phyloP scores from a whole-genome alignment of 1,140 invertebrate species.

The Carcinoscorpius rotundicauda region DNA sequence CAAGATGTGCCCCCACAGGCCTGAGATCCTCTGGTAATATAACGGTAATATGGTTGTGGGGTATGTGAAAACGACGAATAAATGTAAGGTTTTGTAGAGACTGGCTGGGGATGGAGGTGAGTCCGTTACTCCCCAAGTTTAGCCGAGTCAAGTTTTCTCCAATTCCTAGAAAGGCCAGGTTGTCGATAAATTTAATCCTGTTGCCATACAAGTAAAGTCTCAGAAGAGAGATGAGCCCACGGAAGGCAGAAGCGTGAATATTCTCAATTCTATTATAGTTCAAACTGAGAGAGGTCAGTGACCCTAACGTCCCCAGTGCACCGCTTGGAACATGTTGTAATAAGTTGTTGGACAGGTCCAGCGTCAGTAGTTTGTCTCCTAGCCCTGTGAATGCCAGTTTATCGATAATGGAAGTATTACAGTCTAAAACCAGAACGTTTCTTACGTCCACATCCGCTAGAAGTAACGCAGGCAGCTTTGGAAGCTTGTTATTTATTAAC shows the following conservation, averaged over 20 bases:
- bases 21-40: conserved; percentile 2
- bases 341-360: conserved; percentile 26
- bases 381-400: conserved; percentile 18
- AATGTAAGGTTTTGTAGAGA: conserved; percentile 17
- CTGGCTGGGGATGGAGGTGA: conserved; percentile 19
- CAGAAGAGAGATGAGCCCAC: conserved; percentile 22
- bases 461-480: conserved; percentile 66
- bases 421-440: conserved; percentile 74
- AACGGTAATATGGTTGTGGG: conserved; percentile 22
- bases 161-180: conserved; percentile 21
- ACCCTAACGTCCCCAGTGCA: conserved; percentile 18
- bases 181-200: conserved; percentile 22
- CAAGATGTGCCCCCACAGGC: conserved; percentile 8
- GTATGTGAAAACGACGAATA: conserved; percentile 22
- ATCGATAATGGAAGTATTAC: conserved; percentile 21
- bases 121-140: conserved; percentile 25
- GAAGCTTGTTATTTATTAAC: conserved; percentile 63
- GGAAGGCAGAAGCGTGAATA: conserved; percentile 22
- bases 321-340: conserved; percentile 22
- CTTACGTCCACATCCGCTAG: conserved; percentile 75
- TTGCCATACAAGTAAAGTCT: conserved; percentile 25
- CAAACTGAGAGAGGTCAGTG: conserved; percentile 22
- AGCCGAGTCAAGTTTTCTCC: conserved; percentile 24
- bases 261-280: conserved; percentile 25
- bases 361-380: conserved; percentile 28